Percentiles rank a stretch among this genome's conserved stretches.
Evolutionary conservation across 92 coral and sea anemone species (phyloP).

Genomic region (Siderastrea radians): DNA sequence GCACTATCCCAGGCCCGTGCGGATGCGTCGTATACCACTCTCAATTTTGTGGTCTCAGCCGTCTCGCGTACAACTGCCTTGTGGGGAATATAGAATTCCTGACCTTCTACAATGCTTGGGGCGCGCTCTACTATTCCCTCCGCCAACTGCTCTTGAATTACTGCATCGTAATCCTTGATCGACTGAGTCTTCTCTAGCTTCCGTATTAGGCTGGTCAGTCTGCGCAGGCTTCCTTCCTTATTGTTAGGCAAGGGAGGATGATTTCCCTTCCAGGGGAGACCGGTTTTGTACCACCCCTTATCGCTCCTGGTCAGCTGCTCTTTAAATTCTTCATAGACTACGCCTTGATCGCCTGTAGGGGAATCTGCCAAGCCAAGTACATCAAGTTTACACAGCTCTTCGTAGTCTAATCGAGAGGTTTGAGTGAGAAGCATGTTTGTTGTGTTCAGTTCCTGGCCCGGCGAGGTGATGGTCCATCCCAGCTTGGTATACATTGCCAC

Average conservation of each 20-base stretch:
- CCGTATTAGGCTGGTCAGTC: constrained; percentile 3
- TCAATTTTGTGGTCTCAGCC: background rate
- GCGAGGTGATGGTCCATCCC: background rate
- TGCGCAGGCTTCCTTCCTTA: constrained; percentile 10
- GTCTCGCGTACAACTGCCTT: constrained; percentile 29
- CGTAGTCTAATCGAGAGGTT: no score
- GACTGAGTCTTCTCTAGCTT: background rate
- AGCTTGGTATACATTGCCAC: constrained; percentile 29
- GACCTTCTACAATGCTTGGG: constrained; percentile 23
- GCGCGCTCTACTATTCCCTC: constrained; percentile 32
- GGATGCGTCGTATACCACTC: no score
- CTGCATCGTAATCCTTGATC: no score
- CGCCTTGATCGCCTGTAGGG: no score
- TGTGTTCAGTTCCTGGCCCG: no score
- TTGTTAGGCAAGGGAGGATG: constrained; percentile 3
- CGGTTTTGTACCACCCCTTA: constrained; percentile 16
- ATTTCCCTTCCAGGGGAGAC: background rate
- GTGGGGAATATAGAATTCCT: constrained; percentile 31
- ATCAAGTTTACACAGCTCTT: no score
- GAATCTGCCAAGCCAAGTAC: no score
- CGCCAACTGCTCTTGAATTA: constrained; percentile 10
- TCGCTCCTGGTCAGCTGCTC: background rate
- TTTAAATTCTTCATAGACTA: no score
- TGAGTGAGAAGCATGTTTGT: no score
- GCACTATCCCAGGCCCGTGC: no score